phyloP scores from a whole-genome alignment of 2,797 vertebrate genomes.

The Hybognathus amarus region DNA sequence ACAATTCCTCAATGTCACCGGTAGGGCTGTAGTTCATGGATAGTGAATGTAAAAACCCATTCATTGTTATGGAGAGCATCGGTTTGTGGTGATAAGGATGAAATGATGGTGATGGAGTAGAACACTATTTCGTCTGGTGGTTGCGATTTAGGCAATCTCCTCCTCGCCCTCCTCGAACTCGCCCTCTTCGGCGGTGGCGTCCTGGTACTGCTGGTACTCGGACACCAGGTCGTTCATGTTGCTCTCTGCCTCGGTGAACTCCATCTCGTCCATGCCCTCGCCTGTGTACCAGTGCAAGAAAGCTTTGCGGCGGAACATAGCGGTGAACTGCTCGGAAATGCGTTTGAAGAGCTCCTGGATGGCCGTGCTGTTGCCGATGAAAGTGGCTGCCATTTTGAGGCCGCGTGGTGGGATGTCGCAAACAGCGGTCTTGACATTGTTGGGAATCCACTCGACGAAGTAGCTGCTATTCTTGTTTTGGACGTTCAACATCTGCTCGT shows the following conservation, averaged over 20 bases:
- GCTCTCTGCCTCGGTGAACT: slow-evolving; percentile 88
- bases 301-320: slow-evolving; percentile 96
- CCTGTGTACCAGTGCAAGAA: slow-evolving; percentile 96
- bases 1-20: slow-evolving; percentile 63
- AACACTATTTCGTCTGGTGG: slow-evolving; percentile 35
- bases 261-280: slow-evolving; percentile 91
- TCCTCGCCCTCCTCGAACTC: slow-evolving; percentile 89
- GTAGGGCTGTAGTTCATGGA: slow-evolving; percentile 52
- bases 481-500: no score
- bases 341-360: slow-evolving; percentile 96
- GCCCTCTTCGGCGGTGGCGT: slow-evolving; percentile 82
- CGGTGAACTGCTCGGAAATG: slow-evolving; percentile 95
- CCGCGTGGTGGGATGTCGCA: no score
- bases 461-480: no score
- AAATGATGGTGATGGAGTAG: slow-evolving; percentile 23
- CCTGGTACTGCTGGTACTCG: slow-evolving; percentile 92
- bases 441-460: no score
- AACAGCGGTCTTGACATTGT: no score
- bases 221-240: slow-evolving; percentile 87
- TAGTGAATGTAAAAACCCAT: slow-evolving; percentile 46
- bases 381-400: slow-evolving; percentile 78
- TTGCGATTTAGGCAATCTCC: slow-evolving; percentile 78
- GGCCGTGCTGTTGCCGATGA: slow-evolving; percentile 95
- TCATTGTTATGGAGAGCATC: slow-evolving; percentile 26
- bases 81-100: slow-evolving; percentile 36